Base-by-base conservation (phyloP, 2,888 invertebrate genomes). In the Mesorhabditis sp. region DNA sequence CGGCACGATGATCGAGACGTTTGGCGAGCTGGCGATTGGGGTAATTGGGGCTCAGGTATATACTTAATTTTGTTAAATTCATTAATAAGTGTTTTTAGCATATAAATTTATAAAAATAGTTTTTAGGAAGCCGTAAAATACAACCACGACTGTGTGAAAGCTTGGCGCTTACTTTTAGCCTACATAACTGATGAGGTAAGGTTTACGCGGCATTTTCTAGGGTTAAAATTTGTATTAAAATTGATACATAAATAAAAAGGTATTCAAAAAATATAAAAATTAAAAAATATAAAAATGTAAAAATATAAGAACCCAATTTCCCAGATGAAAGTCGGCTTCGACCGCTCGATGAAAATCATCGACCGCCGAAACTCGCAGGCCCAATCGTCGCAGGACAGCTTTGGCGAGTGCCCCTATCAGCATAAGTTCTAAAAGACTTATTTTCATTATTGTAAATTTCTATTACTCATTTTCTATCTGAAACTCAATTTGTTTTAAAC, bases 121-220 rank as follows among this genome's bases (percentile, higher is more conserved):
- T 43, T 70, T 61, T 43, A 74, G 72, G 79, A 79, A 45, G 70
- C 67, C 10, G 74, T 79, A 4, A 79, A 79, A 62, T 79, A 76
- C 66, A 79, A 79, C 62, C 76, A 79, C 62, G 79, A 79, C 58
- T 68, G 72, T 28, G 74, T 79, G 6, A 79, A 79, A 67, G 76
- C 79, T 0, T 79, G 79, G 79, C 67, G 79, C n/a, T 68, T 79
- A 1, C 67, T 79, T 10, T 45, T 79, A 41, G 79, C 79, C 3
- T 79, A 72, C 66, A 70, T 79, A 6, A 79, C 79, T 0, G 79
- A 79, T 62, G 79, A 79, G 66, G 76, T 79, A 76, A 77, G 76
- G 69, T 76, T 77, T 28, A 2, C 1, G 2, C 28, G 28, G 28
- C 1, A 28, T 28, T 28, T 28, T 1, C 28, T 28, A 28, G 28